phyloP scores from a whole-genome alignment of 1,140 invertebrate genomes.

The Alviniconcha marisindica region DNA sequence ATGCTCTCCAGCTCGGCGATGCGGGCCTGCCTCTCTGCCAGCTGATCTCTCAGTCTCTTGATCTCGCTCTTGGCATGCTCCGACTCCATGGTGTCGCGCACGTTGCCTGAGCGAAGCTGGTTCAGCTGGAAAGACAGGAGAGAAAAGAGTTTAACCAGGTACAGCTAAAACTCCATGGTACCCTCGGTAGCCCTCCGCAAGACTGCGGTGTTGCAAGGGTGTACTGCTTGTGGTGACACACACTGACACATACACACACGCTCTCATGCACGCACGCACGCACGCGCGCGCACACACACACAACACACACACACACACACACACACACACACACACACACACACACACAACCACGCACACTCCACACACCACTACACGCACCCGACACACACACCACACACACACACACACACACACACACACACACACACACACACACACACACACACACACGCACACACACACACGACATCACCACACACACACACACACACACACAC shows the following conservation, averaged over 20 bases:
- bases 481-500: no score
- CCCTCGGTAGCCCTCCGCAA: no score
- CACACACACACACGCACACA: not conserved
- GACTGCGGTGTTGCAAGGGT: no score
- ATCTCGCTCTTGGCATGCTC: slow-evolving; percentile 76
- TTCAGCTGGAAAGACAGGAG: slow-evolving; percentile 75
- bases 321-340: not conserved
- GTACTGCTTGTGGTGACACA: no score
- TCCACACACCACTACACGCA: no score
- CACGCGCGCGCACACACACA: no score
- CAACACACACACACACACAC: not conserved
- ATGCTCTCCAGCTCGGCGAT: slow-evolving; percentile 76
- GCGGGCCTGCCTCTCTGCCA: slow-evolving; percentile 74
- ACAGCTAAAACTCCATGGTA: not conserved
- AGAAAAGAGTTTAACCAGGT: not conserved
- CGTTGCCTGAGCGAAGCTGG: slow-evolving; percentile 77
- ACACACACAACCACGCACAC: not conserved
- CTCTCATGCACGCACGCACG: no score
- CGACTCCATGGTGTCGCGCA: slow-evolving; percentile 77
- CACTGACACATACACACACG: no score
- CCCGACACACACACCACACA: no score
- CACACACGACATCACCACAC: no score
- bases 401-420: not conserved
- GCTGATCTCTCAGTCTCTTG: slow-evolving; percentile 74
- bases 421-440: not conserved